Percentiles rank a stretch among this genome's conserved stretches.
phyloP scores from a whole-genome alignment of 2,113 vertebrate species.

The Bufo gargarizans region DNA sequence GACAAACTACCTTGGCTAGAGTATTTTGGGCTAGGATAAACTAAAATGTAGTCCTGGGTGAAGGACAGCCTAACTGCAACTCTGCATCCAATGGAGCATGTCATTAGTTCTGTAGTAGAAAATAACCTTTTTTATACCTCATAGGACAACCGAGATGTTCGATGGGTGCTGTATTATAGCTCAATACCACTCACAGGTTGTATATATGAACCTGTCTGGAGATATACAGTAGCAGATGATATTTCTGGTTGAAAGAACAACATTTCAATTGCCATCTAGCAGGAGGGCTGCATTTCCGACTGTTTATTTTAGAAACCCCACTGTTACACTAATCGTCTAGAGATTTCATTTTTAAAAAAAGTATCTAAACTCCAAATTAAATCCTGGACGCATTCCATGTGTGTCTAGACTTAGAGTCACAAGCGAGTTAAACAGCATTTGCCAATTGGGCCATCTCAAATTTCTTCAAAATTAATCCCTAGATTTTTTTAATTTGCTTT shows the following conservation, averaged over 20 bases:
- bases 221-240: too few relatives aligned
- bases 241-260: too few relatives aligned
- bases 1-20: background rate
- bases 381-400: background rate
- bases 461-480: slow-evolving; percentile 6
- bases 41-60: background rate
- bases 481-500: background rate
- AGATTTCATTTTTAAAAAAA: background rate
- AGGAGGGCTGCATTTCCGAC: background rate
- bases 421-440: background rate
- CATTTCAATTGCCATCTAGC: background rate
- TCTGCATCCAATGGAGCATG: background rate
- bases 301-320: background rate
- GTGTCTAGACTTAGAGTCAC: slow-evolving; percentile 4
- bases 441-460: background rate
- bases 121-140: too few relatives aligned
- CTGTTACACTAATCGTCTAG: background rate
- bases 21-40: background rate
- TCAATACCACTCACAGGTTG: too few relatives aligned
- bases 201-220: too few relatives aligned
- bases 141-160: too few relatives aligned
- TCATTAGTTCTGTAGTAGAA: too few relatives aligned
- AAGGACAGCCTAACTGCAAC: background rate
- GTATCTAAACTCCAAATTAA: background rate
- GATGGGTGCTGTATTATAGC: too few relatives aligned